Percentiles rank a stretch among this genome's conserved stretches.
These are phyloP conservation scores for Hapalemur alaotrensis DNA, from an alignment of 2,797 vertebrate species.

Conservation along the genomic window DNA sequence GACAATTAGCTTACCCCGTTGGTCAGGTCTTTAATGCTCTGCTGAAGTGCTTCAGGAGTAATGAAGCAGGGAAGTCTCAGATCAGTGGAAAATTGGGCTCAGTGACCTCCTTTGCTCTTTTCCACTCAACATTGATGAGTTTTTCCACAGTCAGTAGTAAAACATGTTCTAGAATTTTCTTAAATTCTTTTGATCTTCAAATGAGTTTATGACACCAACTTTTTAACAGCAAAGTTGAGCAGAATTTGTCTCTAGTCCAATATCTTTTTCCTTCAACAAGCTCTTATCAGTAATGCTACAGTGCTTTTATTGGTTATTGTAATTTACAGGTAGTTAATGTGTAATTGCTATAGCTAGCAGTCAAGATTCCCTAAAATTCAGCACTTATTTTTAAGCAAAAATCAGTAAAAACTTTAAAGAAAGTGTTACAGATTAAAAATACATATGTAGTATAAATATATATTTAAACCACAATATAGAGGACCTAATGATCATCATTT, in stretches of 20 bases:
- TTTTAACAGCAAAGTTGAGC: background rate
- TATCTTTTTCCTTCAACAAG: background rate
- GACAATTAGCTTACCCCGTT: background rate
- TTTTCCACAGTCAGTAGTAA: background rate
- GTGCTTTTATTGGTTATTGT: background rate
- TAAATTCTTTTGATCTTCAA: background rate
- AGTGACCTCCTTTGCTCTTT: background rate
- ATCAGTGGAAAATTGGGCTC: background rate
- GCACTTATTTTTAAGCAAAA: background rate
- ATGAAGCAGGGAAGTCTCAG: background rate
- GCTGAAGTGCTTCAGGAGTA: background rate
- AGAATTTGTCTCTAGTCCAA: background rate
- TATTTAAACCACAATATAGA: background rate
- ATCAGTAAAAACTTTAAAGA: background rate
- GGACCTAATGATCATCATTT: background rate
- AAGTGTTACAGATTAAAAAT: background rate
- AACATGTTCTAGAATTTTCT: background rate
- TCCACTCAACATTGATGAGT: background rate
- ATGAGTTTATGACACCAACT: background rate
- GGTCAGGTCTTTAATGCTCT: background rate
- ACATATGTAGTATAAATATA: background rate
- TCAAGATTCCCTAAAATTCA: background rate
- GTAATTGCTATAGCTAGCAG: background rate
- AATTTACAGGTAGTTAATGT: background rate
- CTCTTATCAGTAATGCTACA: background rate